Evolutionary conservation across 2,797 vertebrate genomes (phyloP), one percentile per base, ranked within the genome.

Genomic region (Naso thynnoides): DNA sequence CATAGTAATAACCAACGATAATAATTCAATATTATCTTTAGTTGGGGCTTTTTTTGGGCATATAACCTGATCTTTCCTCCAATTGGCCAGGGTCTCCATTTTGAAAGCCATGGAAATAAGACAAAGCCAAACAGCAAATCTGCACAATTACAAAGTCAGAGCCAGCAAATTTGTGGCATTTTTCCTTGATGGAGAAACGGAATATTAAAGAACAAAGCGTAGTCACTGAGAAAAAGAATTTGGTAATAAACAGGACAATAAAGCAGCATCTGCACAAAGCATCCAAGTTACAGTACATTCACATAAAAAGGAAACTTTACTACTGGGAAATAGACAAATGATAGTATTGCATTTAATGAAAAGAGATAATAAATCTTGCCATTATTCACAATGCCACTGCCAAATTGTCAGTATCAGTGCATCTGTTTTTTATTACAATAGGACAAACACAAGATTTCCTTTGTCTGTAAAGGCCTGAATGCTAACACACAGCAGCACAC

Each of bases 371-470:
- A 21, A 10, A 73, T 58, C 19, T 42, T 44, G 14, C 11, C 2
- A 15, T 49, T 53, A 55, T 31, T 61, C 8, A 60, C 49, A 63
- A 31, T 47, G 8, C 42, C 23, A 60, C 39, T 58, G 26, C 21
- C 21, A 13, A 61, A 21, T 6, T 11, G 3, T 24, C 27, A n/a
- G 26, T n/a, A 36, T 41, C 16, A 31, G 23, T 23, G 6, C 9
- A 26, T 65, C 9, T 0, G 9, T 19, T 4, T 10, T 21, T 54
- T 61, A 26, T 42, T 27, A 50, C 50, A 67, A 47, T 23, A 39
- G 59, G 9, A 61, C 52, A 71, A 45, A 75, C n/a, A 42, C 36
- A 81, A 67, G 21, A 76, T 16, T 45, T 10, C 26, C 38, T 57
- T 58, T 69, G 54, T 73, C 67, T 74, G 41, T 14, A 23, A 41